Conservation (phyloP, 2,113 vertebrate species). For the Neogale vison region DNA sequence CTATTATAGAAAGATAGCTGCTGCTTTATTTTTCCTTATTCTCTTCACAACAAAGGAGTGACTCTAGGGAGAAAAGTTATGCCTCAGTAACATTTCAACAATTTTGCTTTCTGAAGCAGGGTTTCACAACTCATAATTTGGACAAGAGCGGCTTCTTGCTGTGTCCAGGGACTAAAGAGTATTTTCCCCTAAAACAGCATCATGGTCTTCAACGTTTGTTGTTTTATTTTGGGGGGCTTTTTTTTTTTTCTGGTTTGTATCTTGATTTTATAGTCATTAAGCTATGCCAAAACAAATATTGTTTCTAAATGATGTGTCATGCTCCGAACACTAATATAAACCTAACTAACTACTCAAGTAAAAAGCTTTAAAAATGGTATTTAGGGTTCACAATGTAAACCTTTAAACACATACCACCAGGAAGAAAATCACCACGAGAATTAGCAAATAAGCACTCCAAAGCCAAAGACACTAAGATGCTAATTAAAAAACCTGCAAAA, state of each 20-base stretch:
- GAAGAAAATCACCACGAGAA: conserved; percentile 38
- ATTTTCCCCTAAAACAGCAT: conserved; percentile 61
- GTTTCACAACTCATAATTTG: conserved; percentile 61
- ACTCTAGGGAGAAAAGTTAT: conserved; percentile 40
- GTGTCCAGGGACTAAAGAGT: conserved; percentile 54
- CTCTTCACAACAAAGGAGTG: conserved; percentile 58
- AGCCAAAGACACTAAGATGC: conserved; percentile 52
- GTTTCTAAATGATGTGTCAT: conserved; percentile 74
- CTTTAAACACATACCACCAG: conserved; percentile 20
- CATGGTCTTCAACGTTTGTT: conserved; percentile 30
- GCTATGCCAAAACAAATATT: conserved; percentile 81
- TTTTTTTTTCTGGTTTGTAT: conserved; percentile 72
- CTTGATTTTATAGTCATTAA: conserved; percentile 78
- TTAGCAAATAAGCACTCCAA: conserved; percentile 64
- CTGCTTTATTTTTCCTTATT: not conserved
- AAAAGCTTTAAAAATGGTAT: conserved; percentile 42
- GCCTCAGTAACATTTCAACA: conserved; percentile 61
- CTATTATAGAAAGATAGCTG: not conserved
- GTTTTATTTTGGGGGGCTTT: too few species aligned
- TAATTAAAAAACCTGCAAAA: conserved; percentile 69
- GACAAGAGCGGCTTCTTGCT: conserved; percentile 56
- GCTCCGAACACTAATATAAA: conserved; percentile 73
- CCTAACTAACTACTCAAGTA: conserved; percentile 73
- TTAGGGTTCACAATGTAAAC: conserved; percentile 49
- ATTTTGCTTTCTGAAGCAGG: conserved; percentile 48